A percentile compares a stretch with the other conserved stretches of the same genome.
These are phyloP conservation scores for Ophion slaviceki DNA, from an alignment of 2,888 invertebrate species.

Conservation along the genomic window DNA sequence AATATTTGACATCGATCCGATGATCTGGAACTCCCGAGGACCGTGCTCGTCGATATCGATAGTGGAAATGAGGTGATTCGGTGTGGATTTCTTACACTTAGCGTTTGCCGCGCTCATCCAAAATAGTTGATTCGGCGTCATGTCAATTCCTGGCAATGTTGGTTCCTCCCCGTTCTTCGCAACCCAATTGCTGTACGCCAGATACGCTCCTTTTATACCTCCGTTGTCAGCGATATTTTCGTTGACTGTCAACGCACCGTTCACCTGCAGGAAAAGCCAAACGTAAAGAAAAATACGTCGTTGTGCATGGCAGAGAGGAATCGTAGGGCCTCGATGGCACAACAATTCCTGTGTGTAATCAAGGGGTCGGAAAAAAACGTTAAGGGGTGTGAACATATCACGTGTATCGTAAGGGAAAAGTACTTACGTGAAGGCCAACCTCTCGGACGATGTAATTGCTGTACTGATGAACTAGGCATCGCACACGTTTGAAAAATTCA, in stretches of 20 bases:
- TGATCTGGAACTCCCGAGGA: constrained; percentile 87
- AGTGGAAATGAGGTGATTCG: constrained; percentile 90
- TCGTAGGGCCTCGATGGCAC: no score
- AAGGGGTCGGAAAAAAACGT: not conserved
- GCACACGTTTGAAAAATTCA: constrained; percentile 92
- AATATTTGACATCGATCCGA: constrained; percentile 87
- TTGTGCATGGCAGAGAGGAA: not conserved
- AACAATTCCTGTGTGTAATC: no score
- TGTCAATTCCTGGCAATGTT: constrained; percentile 89
- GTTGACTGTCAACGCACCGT: constrained; percentile 96
- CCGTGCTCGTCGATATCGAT: constrained; percentile 93
- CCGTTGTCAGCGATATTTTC: constrained; percentile 98
- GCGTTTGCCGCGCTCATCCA: constrained; percentile 87
- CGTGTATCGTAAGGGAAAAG: constrained; percentile 36
- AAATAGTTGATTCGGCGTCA: constrained; percentile 88
- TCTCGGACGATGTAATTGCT: constrained; percentile 94
- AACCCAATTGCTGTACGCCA: constrained; percentile 91
- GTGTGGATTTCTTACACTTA: constrained; percentile 86
- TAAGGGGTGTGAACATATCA: not conserved
- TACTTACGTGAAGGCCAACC: constrained; percentile 89
- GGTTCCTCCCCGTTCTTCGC: constrained; percentile 87
- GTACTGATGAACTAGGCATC: constrained; percentile 97
- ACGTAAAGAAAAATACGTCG: not conserved
- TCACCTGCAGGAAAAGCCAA: constrained; percentile 86
- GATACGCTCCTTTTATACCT: constrained; percentile 95